Conservation (phyloP, 1,140 invertebrate species). For the Trypoxylus dichotomus region DNA sequence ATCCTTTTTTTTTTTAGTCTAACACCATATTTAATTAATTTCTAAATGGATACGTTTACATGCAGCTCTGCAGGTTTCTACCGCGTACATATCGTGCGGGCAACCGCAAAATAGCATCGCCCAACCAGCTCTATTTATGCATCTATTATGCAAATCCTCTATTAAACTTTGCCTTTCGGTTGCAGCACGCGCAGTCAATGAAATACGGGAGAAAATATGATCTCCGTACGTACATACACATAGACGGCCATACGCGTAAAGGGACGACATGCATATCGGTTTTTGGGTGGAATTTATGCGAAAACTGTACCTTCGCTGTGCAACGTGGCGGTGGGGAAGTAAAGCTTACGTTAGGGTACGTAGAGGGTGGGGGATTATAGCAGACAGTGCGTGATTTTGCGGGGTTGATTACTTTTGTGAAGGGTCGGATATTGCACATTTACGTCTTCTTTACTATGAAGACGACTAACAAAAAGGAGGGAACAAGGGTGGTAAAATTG, state of each 20-base stretch:
- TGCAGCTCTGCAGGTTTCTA: background rate
- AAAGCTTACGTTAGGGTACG: background rate
- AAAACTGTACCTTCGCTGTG: background rate
- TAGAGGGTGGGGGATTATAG: background rate
- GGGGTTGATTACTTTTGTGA: background rate
- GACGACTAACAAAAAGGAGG: too few species aligned
- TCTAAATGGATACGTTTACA: too few species aligned
- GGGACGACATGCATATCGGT: background rate
- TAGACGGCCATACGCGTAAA: background rate
- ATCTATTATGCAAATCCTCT: background rate
- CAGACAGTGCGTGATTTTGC: background rate
- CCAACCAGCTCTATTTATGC: background rate
- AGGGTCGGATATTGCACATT: background rate
- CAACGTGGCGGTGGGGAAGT: background rate
- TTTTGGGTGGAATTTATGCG: background rate
- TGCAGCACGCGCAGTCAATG: too few species aligned
- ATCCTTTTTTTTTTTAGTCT: too few species aligned
- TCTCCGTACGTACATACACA: too few species aligned
- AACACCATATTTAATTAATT: too few species aligned
- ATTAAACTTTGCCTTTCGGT: too few species aligned
- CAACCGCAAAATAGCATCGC: background rate
- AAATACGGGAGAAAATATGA: too few species aligned
- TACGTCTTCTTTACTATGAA: background rate
- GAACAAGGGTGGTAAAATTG: too few species aligned
- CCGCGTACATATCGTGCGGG: background rate